Evolutionary conservation across 2,888 invertebrate species (phyloP).

Genomic region (Incurvaria masculella): DNA sequence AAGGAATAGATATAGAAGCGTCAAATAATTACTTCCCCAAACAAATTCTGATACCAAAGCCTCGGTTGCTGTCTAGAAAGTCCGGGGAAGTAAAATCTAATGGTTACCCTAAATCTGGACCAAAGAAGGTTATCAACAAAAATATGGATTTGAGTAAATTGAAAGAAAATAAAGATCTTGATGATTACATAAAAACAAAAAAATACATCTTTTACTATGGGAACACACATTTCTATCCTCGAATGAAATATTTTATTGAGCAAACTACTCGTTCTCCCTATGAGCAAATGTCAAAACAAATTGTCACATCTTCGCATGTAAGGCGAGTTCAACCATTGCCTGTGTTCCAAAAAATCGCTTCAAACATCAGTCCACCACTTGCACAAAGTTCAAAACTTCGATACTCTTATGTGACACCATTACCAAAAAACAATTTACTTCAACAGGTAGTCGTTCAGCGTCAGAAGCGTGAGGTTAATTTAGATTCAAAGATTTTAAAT

Average conservation of each 20-base stretch:
- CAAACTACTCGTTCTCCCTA: constrained; percentile 34
- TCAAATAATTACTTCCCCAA: constrained; percentile 29
- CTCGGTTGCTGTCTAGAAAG: constrained; percentile 42
- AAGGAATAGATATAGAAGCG: background rate
- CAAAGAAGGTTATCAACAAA: constrained; percentile 41
- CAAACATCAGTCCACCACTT: no score
- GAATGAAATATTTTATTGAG: constrained; percentile 40
- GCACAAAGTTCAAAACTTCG: background rate
- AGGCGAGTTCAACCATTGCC: no score
- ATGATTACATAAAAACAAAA: constrained; percentile 45
- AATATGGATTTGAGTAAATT: constrained; percentile 40
- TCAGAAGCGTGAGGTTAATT: background rate
- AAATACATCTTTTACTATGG: constrained; percentile 49
- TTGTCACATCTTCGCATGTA: no score
- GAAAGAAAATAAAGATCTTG: constrained; percentile 43
- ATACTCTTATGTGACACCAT: background rate
- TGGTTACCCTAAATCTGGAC: constrained; percentile 22
- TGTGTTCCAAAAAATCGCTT: no score
- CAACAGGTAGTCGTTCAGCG: background rate
- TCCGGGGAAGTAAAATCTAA: constrained; percentile 35
- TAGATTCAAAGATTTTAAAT: constrained; percentile 20
- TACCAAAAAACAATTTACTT: background rate
- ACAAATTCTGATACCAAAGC: constrained; percentile 42
- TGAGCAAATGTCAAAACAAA: no score
- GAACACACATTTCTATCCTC: constrained; percentile 41